A percentile compares a stretch with the other conserved stretches of the same genome.
Evolutionary conservation across 2,888 invertebrate species (phyloP).

Genomic region (Yponomeuta malinellus): DNA sequence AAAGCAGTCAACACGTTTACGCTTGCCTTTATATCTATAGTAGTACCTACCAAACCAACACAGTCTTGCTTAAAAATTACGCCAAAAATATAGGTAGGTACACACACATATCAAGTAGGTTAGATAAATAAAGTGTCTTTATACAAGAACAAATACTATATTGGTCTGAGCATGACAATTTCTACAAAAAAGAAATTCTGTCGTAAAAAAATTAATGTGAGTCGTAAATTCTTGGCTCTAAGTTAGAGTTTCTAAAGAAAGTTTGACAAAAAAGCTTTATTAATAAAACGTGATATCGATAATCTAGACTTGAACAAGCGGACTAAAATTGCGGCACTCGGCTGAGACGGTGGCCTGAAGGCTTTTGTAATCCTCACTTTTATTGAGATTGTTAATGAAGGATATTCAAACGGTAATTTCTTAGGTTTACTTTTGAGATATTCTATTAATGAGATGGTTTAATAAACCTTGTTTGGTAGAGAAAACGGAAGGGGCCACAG

Average conservation of each 20-base stretch:
- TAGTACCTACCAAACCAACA: neutral
- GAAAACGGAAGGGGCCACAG: too few species aligned
- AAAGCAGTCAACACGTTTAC: constrained; percentile 43
- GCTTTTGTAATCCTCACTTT: neutral
- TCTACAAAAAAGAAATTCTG: too few species aligned
- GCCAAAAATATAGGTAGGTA: neutral
- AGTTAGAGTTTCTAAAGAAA: neutral
- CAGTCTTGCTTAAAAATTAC: too few species aligned
- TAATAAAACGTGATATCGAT: neutral
- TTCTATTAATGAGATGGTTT: constrained; percentile 27
- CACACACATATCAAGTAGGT: too few species aligned
- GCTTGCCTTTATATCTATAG: neutral
- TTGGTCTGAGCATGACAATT: too few species aligned
- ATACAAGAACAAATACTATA: too few species aligned
- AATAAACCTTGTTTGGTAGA: too few species aligned
- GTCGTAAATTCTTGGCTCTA: too few species aligned
- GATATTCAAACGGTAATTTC: neutral
- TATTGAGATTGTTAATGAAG: neutral
- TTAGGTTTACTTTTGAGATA: neutral
- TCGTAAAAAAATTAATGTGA: too few species aligned
- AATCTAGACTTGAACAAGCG: neutral
- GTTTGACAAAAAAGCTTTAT: neutral
- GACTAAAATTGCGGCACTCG: neutral
- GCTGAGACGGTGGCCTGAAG: neutral
- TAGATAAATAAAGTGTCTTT: too few species aligned